phyloP scores from a whole-genome alignment of 2,113 vertebrate species.

The Cryptotis parvus region DNA sequence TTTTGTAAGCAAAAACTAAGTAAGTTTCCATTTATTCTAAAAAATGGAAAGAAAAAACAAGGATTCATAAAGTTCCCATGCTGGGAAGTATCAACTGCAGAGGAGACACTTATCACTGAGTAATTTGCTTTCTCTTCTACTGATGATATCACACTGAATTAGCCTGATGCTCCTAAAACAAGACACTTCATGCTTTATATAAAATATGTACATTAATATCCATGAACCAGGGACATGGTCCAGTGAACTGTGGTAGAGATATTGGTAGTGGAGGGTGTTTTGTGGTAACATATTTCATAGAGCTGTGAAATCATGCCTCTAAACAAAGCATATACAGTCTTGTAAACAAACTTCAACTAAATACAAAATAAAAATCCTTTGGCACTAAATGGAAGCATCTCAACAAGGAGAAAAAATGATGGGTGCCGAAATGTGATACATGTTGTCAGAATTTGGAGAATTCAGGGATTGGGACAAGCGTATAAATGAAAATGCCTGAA shows the following conservation, averaged over 20 bases:
- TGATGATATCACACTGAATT: background rate
- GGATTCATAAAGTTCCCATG: background rate
- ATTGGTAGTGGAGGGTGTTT: too few species aligned
- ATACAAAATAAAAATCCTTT: background rate
- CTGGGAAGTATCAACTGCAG: background rate
- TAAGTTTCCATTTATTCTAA: background rate
- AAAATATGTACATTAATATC: background rate
- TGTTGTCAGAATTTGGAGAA: background rate
- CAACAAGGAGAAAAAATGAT: background rate
- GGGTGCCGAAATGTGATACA: background rate
- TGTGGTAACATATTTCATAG: too few species aligned
- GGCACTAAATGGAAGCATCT: background rate
- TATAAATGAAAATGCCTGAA: background rate
- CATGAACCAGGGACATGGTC: background rate
- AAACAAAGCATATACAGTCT: too few species aligned
- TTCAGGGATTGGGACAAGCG: background rate
- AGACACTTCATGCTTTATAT: background rate
- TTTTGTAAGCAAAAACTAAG: slow-evolving; percentile 41
- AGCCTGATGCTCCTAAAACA: background rate
- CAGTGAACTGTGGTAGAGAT: too few species aligned
- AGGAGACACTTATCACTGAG: background rate
- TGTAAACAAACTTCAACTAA: too few species aligned
- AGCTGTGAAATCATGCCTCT: too few species aligned
- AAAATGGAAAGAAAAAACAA: background rate
- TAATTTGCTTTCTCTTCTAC: background rate